phyloP scores from a whole-genome alignment of 2,888 invertebrate species.

The Miltochrista miniata region DNA sequence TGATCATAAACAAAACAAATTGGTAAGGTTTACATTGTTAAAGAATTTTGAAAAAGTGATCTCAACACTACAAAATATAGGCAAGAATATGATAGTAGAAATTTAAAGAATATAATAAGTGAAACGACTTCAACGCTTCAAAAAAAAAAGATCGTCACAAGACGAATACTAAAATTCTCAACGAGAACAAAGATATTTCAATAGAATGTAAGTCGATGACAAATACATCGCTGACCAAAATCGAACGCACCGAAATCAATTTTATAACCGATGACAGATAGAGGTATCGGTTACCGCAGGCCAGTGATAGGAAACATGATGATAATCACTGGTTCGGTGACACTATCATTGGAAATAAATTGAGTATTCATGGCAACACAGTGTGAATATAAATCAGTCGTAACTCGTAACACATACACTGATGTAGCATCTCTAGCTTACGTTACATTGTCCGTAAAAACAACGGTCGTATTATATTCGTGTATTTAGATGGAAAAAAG shows the following conservation, averaged over 20 bases:
- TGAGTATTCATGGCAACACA: conserved; percentile 53
- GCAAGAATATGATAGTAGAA: too few relatives aligned
- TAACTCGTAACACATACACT: conserved; percentile 40
- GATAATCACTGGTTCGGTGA: conserved; percentile 62
- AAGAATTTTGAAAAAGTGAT: too few relatives aligned
- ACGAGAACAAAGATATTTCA: conserved; percentile 13
- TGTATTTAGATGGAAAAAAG: too few relatives aligned
- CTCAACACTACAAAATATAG: too few relatives aligned
- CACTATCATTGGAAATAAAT: conserved; percentile 69
- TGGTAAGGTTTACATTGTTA: too few relatives aligned
- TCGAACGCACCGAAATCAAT: conserved; percentile 30
- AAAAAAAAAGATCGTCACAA: background rate
- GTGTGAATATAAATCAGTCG: conserved; percentile 58
- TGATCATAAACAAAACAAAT: too few relatives aligned
- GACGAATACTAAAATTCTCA: background rate
- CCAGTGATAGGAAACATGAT: conserved; percentile 46
- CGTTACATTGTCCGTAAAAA: conserved; percentile 4
- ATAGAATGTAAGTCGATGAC: conserved; percentile 27
- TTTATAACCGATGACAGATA: conserved; percentile 30
- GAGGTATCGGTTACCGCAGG: conserved; percentile 30
- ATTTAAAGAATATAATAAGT: too few relatives aligned
- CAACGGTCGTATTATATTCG: too few relatives aligned
- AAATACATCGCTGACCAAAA: conserved; percentile 24
- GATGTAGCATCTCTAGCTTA: conserved; percentile 26
- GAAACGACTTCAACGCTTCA: too few relatives aligned